Percentiles rank a stretch among this genome's conserved stretches.
Conservation (phyloP, 2,888 invertebrate genomes). For the Rhamnusium bicolor region DNA sequence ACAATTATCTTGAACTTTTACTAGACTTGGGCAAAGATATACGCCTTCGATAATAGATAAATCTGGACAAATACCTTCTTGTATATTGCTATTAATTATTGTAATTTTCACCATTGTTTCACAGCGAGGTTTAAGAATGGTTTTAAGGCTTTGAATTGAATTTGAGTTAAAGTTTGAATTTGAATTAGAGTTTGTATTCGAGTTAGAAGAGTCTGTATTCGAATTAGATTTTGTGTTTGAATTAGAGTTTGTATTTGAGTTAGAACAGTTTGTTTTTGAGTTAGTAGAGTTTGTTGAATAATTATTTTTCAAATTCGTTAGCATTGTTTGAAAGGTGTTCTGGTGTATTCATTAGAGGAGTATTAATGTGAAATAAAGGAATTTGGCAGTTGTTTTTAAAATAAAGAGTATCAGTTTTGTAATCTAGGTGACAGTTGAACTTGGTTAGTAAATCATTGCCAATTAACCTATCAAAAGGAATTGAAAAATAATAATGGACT, state of each 20-base stretch:
- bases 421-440: constrained; percentile 21
- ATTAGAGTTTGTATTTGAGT: constrained; percentile 10
- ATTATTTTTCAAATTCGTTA: background rate
- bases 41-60: constrained; percentile 41
- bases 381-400: constrained; percentile 1
- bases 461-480: constrained; percentile 28
- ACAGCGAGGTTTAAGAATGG: constrained; percentile 40
- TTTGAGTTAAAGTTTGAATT: no score
- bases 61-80: constrained; percentile 48
- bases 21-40: constrained; percentile 35
- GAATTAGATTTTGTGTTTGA: background rate
- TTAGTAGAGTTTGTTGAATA: no score
- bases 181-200: no score
- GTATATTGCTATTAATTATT: constrained; percentile 41
- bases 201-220: no score
- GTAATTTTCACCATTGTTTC: constrained; percentile 49
- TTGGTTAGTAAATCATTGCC: constrained; percentile 35
- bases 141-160: constrained; percentile 25
- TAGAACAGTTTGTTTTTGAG: no score
- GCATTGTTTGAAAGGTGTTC: background rate
- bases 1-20: constrained; percentile 28
- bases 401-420: constrained; percentile 15
- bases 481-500: constrained; percentile 31
- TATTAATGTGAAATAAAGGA: constrained; percentile 10
- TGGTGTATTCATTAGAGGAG: constrained; percentile 10